Evolutionary conservation across 64 coral and sea anemone species (phyloP).

Genomic region (Exaiptasia diaphana): DNA sequence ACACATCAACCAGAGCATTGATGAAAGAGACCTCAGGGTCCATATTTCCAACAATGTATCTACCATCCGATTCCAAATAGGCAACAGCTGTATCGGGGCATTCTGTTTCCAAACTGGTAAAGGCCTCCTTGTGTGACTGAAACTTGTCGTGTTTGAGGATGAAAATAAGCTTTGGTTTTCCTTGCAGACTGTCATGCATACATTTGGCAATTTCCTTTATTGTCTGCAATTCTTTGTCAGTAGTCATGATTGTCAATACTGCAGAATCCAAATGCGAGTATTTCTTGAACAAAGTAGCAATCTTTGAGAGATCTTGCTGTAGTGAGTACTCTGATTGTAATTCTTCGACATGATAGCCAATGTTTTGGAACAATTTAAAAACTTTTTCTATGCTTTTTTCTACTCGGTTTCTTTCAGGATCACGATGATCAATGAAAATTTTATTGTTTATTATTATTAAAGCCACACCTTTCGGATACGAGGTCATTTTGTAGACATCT

Average conservation of each 20-base stretch:
- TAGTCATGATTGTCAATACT: too few species aligned
- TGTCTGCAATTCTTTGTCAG: too few species aligned
- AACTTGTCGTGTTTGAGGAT: background rate
- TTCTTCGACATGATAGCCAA: background rate
- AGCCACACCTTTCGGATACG: constrained; percentile 26
- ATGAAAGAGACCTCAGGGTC: background rate
- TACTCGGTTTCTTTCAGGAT: background rate
- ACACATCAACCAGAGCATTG: background rate
- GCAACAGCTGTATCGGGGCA: background rate
- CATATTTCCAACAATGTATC: background rate
- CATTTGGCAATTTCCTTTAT: background rate
- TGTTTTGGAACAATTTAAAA: background rate
- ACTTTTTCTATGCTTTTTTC: background rate
- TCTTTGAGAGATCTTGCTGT: background rate
- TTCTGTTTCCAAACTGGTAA: background rate
- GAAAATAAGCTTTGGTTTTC: background rate
- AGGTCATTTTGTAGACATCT: constrained; percentile 43
- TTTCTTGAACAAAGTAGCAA: background rate
- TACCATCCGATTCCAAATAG: background rate
- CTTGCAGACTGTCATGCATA: background rate
- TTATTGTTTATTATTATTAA: background rate
- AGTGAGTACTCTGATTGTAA: background rate
- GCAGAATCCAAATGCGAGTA: too few species aligned
- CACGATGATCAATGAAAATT: background rate
- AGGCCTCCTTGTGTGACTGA: background rate